phyloP scores from a whole-genome alignment of 2,797 vertebrate species.

The Nasua narica region DNA sequence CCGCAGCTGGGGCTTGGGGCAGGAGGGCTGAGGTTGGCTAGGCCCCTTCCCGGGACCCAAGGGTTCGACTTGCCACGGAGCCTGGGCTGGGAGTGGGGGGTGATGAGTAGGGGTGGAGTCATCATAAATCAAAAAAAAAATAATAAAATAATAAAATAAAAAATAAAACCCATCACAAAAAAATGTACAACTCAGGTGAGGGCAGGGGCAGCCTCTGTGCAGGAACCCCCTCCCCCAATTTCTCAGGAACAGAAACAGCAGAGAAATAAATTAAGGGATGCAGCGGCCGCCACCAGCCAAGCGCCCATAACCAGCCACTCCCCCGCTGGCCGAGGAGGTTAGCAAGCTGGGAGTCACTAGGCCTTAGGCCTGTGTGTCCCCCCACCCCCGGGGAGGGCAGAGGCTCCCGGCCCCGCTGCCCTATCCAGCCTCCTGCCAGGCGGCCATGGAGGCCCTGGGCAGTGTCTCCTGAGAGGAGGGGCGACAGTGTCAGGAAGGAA shows the following conservation, averaged over 20 bases:
- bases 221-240: conserved; percentile 55
- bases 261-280: conserved; percentile 81
- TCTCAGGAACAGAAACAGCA: conserved; percentile 77
- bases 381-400: conserved; percentile 13
- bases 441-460: conserved; percentile 50
- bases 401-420: conserved; percentile 31
- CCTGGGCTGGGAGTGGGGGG: conserved; percentile 51
- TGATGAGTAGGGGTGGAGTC: conserved; percentile 59
- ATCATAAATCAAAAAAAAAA: conserved; percentile 68
- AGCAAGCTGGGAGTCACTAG: conserved; percentile 40
- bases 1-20: conserved; percentile 29
- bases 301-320: conserved; percentile 52
- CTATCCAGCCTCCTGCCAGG: conserved; percentile 49
- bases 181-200: conserved; percentile 78
- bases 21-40: conserved; percentile 65
- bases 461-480: conserved; percentile 73
- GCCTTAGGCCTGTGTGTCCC: neutral
- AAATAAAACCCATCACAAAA: conserved; percentile 81
- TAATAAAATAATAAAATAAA: conserved; percentile 75
- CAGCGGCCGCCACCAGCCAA: conserved; percentile 74
- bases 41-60: conserved; percentile 70
- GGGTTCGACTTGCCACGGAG: conserved; percentile 37
- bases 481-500: conserved; percentile 65
- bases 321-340: conserved; percentile 46
- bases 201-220: conserved; percentile 58